Evolutionary conservation across 2,113 vertebrate species (phyloP), one percentile per base, ranked within the genome.

Genomic region (Zosterops japonicus): DNA sequence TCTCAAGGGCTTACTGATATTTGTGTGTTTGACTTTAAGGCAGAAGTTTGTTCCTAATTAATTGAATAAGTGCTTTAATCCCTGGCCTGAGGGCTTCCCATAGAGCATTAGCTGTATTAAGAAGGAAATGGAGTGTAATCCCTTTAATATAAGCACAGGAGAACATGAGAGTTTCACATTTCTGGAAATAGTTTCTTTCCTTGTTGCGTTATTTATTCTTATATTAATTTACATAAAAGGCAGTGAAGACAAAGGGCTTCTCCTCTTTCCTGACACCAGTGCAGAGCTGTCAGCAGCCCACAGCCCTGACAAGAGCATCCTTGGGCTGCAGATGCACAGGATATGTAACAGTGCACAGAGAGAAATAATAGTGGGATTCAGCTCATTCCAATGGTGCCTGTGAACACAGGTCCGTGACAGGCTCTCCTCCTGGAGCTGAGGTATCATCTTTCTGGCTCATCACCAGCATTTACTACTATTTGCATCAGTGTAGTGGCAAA

Each of bases 121-220:
- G 97, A 97, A 98, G 98, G 98, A 98, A 98, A 97, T 98, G 96
- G 97, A 97, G 97, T 98, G 97, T 98, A 98, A 98, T 98, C 98
- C 98, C 95, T 97, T 98, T 98, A 98, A 97, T 98, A 95, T 95
- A 96, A 97, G 92, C 95, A 97, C 92, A 95, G 92, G 93, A 97
- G 96, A 97, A 97, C 96, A 95, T 1, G 25, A 93, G 93, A 95
- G 93, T 96, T 97, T 97, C 97, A 71, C 94, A 83, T 95, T 97
- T 95, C 94, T 91, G 84, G 94, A 94, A 96, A 96, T 95, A 96
- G 97, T 96, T 97, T 97, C 80, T 96, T 98, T 93, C 82, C 64
- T 85, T 83, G 83, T 94, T 93, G 64, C 25, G 33, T 88, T 79
- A 75, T 82, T 94, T 96, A 91, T 89, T 90, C 83, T 84, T 71